Conservation (phyloP, 92 coral and sea anemone genomes). For the Siderastrea radians region DNA sequence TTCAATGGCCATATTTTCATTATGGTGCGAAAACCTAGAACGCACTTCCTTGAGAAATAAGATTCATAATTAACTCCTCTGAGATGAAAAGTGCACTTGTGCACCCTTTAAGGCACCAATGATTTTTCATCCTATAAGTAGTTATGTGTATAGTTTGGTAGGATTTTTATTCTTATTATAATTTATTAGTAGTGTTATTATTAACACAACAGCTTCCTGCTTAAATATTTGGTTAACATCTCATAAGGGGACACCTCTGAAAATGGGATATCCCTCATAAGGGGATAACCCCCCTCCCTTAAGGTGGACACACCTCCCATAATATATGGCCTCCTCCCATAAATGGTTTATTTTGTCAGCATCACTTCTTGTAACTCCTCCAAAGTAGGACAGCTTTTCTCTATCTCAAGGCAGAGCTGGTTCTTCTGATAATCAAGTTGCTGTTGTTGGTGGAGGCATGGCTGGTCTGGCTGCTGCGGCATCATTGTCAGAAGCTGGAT, state of each 20-base stretch:
- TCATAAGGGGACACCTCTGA: neutral
- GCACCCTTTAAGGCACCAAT: too few relatives aligned
- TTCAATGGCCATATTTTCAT: too few relatives aligned
- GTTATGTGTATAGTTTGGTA: too few relatives aligned
- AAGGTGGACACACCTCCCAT: neutral
- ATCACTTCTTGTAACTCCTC: too few relatives aligned
- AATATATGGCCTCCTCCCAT: neutral
- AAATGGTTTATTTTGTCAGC: neutral
- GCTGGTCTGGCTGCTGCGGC: constrained; percentile 92
- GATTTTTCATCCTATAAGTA: too few relatives aligned
- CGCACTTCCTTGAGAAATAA: too few relatives aligned
- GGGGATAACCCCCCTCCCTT: neutral
- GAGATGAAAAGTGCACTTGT: too few relatives aligned
- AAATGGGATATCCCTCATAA: neutral
- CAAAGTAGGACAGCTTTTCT: neutral
- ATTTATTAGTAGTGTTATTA: too few relatives aligned
- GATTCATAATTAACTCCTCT: too few relatives aligned
- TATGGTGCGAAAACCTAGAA: too few relatives aligned
- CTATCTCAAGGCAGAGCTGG: constrained; percentile 5
- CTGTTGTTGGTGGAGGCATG: constrained; percentile 94
- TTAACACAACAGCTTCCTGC: too few relatives aligned
- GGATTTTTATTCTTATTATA: too few relatives aligned
- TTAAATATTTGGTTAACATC: neutral
- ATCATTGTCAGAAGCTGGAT: constrained; percentile 77
- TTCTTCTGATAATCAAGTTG: constrained; percentile 54